phyloP scores from a whole-genome alignment of 2,888 invertebrate species.

The Deladenus siricidicola region DNA sequence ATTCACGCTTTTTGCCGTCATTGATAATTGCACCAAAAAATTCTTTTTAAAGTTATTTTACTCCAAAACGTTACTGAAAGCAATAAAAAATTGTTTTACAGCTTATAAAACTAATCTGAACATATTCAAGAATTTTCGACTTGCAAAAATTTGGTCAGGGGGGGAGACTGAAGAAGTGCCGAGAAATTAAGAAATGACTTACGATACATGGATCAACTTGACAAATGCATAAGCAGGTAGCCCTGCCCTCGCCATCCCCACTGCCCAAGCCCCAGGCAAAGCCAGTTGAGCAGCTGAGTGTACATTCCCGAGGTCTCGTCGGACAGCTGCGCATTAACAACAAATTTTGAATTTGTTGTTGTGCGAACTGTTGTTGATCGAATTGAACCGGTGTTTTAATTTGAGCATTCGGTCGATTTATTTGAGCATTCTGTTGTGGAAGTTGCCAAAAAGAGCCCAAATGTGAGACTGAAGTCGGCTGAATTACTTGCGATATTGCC shows the following conservation, averaged over 20 bases:
- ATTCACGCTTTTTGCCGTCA: neutral
- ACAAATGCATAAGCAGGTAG: slow-evolving; percentile 32
- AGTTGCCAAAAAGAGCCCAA: too few species aligned
- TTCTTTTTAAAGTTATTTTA: neutral
- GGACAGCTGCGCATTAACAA: slow-evolving; percentile 12
- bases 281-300: slow-evolving; percentile 35
- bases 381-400: too few species aligned
- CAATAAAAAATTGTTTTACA: too few species aligned
- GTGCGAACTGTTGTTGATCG: neutral
- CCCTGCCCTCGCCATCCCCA: neutral
- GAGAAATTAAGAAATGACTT: too few species aligned
- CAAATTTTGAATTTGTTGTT: neutral
- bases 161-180: too few species aligned
- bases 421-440: too few species aligned
- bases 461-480: too few species aligned
- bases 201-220: slow-evolving; percentile 39
- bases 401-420: too few species aligned
- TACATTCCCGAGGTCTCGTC: slow-evolving; percentile 29
- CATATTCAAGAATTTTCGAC: too few species aligned
- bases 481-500: too few species aligned
- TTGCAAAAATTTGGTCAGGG: too few species aligned
- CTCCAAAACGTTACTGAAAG: neutral
- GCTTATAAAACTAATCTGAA: too few species aligned
- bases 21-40: neutral
- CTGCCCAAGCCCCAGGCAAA: slow-evolving; percentile 27